A percentile compares a stretch with the other conserved stretches of the same genome.
Evolutionary conservation across 2,888 invertebrate species (phyloP).

Genomic region (Sphaerophoria rueppellii): DNA sequence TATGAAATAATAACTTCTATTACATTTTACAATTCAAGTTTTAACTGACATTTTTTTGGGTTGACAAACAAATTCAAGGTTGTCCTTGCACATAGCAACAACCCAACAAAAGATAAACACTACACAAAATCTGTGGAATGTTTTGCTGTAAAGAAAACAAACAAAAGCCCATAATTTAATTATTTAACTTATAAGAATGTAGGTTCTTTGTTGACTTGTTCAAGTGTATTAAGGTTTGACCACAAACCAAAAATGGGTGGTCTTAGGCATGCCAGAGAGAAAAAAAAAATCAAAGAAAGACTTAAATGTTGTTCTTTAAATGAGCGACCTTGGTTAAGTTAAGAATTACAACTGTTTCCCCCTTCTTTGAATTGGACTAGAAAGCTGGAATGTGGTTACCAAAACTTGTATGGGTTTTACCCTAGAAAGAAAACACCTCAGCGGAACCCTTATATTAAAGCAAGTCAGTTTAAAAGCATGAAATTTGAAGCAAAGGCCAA

Average conservation of each 20-base stretch:
- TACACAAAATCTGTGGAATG: too few relatives aligned
- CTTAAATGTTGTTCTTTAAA: constrained; percentile 6
- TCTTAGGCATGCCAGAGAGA: not conserved
- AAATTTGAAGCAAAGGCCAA: not conserved
- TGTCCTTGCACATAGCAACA: too few relatives aligned
- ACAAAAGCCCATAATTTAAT: constrained; percentile 66
- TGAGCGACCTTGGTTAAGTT: constrained; percentile 64
- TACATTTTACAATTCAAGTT: too few relatives aligned
- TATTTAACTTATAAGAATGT: constrained; percentile 52
- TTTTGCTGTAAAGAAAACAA: constrained; percentile 9
- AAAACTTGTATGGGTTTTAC: constrained; percentile 65
- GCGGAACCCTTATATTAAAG: not conserved
- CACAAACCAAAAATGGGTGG: not conserved
- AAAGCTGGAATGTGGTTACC: constrained; percentile 59
- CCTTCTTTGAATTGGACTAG: constrained; percentile 62
- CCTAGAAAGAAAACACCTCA: not conserved
- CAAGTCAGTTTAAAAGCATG: not conserved
- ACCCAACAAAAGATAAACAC: too few relatives aligned
- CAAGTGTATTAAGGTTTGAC: constrained; percentile 36
- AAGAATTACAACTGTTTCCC: not conserved
- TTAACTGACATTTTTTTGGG: too few relatives aligned
- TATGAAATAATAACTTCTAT: too few relatives aligned
- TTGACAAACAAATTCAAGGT: too few relatives aligned
- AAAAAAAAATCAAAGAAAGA: not conserved
- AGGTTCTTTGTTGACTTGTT: constrained; percentile 32